phyloP scores from a whole-genome alignment of 2,888 invertebrate species.

The Agonopterix alstromeriana region DNA sequence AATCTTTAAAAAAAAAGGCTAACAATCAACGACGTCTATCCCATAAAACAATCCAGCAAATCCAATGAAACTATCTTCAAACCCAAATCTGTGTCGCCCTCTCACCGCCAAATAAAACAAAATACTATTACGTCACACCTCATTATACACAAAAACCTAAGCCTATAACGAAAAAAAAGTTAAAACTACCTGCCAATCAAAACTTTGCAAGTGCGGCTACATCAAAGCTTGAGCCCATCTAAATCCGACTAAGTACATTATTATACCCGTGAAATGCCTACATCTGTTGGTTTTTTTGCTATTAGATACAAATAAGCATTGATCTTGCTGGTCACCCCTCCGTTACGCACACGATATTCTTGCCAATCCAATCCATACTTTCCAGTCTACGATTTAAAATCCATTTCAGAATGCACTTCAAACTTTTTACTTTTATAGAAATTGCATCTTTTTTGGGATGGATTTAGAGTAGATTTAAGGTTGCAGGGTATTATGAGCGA shows the following conservation, averaged over 20 bases:
- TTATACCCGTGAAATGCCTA: conserved; percentile 73
- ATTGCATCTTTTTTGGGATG: background rate
- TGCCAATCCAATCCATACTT: background rate
- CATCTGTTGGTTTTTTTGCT: conserved; percentile 73
- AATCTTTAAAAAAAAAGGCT: too few relatives aligned
- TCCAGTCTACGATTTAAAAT: background rate
- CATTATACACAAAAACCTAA: conserved; percentile 24
- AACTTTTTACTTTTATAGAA: background rate
- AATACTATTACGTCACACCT: conserved; percentile 38
- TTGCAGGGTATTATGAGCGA: conserved; percentile 1
- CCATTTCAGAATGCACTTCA: background rate
- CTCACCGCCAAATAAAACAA: conserved; percentile 6
- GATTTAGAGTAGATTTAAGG: conserved; percentile 1
- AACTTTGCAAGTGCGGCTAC: conserved; percentile 23
- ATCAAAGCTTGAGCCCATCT: conserved; percentile 54
- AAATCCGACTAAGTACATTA: conserved; percentile 72
- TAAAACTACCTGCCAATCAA: conserved; percentile 35
- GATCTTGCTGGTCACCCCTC: conserved; percentile 53
- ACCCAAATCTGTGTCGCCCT: background rate
- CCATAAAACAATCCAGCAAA: background rate
- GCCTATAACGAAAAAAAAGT: conserved; percentile 40
- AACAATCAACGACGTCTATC: background rate
- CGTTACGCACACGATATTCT: conserved; percentile 3
- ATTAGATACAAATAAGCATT: conserved; percentile 72
- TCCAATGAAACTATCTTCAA: background rate